A percentile compares a stretch with the other conserved stretches of the same genome.
These are phyloP conservation scores for Molossus molossus DNA, from an alignment of 2,797 vertebrate genomes.

Conservation along the genomic window DNA sequence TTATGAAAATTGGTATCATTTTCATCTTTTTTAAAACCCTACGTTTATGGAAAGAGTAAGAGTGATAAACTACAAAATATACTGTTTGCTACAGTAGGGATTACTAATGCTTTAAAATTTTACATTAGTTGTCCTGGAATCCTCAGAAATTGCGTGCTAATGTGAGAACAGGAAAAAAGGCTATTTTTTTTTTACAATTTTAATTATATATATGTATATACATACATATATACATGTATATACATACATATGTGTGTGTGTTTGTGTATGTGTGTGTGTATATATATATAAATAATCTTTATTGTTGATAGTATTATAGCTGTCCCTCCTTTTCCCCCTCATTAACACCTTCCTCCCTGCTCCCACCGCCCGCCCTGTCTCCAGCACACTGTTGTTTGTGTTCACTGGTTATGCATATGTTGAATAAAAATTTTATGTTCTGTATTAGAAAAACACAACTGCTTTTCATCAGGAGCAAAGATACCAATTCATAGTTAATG, in stretches of 20 bases:
- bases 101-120: conserved; percentile 73
- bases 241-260: too few species aligned
- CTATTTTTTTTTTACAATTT: conserved; percentile 70
- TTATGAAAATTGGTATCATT: conserved; percentile 70
- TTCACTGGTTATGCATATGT: neutral
- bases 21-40: conserved; percentile 71
- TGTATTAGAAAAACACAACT: conserved; percentile 5
- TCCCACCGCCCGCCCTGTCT: too few species aligned
- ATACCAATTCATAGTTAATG: conserved; percentile 21
- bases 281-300: too few species aligned
- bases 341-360: too few species aligned
- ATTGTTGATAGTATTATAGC: too few species aligned
- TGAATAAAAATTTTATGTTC: conserved; percentile 75
- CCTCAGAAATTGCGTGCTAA: conserved; percentile 67
- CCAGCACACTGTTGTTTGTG: too few species aligned
- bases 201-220: neutral
- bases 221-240: too few species aligned
- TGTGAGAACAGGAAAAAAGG: conserved; percentile 72
- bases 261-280: too few species aligned
- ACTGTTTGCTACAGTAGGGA: conserved; percentile 61
- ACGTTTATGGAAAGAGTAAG: conserved; percentile 67
- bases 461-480: conserved; percentile 14
- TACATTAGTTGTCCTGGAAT: conserved; percentile 69
- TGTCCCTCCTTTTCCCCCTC: too few species aligned
- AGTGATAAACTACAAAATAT: conserved; percentile 59